These are phyloP conservation scores for Tragelaphus scriptus DNA, from an alignment of 2,113 vertebrate species.

Conservation along the genomic window DNA sequence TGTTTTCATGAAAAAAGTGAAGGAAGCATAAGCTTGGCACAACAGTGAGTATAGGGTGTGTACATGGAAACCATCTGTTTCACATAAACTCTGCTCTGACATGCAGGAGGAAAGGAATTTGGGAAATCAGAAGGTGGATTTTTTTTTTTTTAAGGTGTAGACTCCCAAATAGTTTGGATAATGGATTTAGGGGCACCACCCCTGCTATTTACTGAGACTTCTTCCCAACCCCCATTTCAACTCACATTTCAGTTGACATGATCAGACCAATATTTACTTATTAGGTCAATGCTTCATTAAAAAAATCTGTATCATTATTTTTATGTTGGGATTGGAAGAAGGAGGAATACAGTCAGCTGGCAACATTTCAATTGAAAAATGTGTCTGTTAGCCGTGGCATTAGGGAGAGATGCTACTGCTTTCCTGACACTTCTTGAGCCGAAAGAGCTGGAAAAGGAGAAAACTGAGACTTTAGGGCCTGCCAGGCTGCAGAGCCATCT, in stretches of 20 bases:
- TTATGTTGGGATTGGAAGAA: not conserved
- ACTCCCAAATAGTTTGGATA: not conserved
- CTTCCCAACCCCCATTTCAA: not conserved
- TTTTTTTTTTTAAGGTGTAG: conserved; percentile 16
- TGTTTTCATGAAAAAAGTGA: conserved; percentile 64
- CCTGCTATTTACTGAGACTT: not conserved
- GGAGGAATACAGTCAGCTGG: not conserved
- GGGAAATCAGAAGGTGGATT: conserved; percentile 23
- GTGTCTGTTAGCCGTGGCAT: not conserved
- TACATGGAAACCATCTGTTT: conserved; percentile 56
- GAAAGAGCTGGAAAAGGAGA: not conserved
- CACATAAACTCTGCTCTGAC: conserved; percentile 41
- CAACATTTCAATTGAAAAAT: not conserved
- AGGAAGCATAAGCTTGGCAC: conserved; percentile 71
- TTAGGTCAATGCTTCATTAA: not conserved
- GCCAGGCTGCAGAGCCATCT: too few species aligned
- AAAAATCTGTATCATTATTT: not conserved
- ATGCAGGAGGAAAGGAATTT: conserved; percentile 20
- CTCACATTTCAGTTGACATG: not conserved
- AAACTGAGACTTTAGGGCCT: not conserved
- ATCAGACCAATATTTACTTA: not conserved
- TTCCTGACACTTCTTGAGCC: not conserved
- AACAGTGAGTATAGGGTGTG: conserved; percentile 43
- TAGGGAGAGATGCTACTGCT: not conserved
- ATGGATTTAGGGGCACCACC: not conserved